Base-by-base conservation (phyloP, 2,888 invertebrate genomes). In the Smittia sp. region DNA sequence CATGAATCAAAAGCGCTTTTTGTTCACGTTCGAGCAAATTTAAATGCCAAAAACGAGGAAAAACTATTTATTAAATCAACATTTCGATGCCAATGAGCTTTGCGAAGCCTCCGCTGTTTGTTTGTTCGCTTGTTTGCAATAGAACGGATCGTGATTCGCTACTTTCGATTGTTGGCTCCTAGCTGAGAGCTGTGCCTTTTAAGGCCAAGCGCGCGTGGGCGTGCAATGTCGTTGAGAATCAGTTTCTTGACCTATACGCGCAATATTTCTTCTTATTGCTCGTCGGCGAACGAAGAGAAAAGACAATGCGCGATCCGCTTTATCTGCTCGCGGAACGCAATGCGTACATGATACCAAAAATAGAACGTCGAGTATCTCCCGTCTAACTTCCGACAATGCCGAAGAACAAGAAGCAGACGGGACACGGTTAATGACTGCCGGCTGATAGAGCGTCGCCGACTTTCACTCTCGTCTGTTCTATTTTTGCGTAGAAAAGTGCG, bases 391-490 rank as follows among this genome's bases (percentile, higher is more conserved):
- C 46, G 46, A 46, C 46, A 46, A n/a, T n/a, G 46, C 11, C 46
- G 11, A 46, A 32, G 32, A 32, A 32, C 4, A 32, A 32, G 32
- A 32, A 32, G 32, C 4, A 32, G 32, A 32, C 32, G 32, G 32
- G 46, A 46, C 11, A 46, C 46, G 15, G 46, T 46, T 46, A 46
- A 46, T 15, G 15, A 46, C 46, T n/a, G n/a, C 46, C 32, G 46
- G 15, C 46, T n/a, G 15, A 11, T 11, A 46, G n/a, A 15, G 2
- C 2, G 46, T 13, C 15, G 46, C n/a, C 11, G 18, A 58, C 9
- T 58, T 58, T 58, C 58, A 58, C 58, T 58, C 18, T 58, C 22
- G 18, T 58, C 58, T 58, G 58, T 58, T 58, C 58, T 58, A 58
- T 58, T 58, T 58, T 58, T 58, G 22, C 58, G 58, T 58, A 22